A percentile compares a stretch with the other conserved stretches of the same genome.
phyloP scores from a whole-genome alignment of 2,888 invertebrate genomes.

The Ptilodon capucinus region DNA sequence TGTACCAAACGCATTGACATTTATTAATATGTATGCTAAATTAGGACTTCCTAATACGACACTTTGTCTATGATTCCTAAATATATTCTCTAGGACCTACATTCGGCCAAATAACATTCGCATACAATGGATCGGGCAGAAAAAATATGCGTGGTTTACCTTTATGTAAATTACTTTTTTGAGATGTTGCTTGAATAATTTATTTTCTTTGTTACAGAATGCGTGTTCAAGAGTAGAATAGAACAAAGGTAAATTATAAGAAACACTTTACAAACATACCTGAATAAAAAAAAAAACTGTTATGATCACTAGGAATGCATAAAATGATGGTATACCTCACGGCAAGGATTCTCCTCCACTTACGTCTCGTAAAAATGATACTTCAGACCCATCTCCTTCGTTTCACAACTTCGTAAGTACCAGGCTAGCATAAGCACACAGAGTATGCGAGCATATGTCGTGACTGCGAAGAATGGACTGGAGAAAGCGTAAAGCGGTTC shows the following conservation, averaged over 20 bases:
- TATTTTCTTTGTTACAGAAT: slow-evolving; percentile 40
- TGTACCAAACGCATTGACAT: too few relatives aligned
- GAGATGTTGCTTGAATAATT: slow-evolving; percentile 1
- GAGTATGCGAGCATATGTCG: slow-evolving; percentile 34
- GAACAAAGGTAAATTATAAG: slow-evolving; percentile 20
- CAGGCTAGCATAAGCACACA: slow-evolving; percentile 10
- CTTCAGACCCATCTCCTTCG: not conserved
- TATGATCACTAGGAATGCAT: too few relatives aligned
- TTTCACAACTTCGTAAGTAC: slow-evolving; percentile 1
- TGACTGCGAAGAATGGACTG: slow-evolving; percentile 46
- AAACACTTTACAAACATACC: too few relatives aligned
- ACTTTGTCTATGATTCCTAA: not conserved
- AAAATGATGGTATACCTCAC: too few relatives aligned
- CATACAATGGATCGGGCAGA: not conserved
- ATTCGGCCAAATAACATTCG: not conserved
- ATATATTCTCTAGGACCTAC: slow-evolving; percentile 2
- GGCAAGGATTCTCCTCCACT: too few relatives aligned
- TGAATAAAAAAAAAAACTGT: too few relatives aligned
- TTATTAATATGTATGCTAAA: too few relatives aligned
- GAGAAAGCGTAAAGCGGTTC: slow-evolving; percentile 63
- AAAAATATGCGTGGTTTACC: not conserved
- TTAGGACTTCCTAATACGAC: too few relatives aligned
- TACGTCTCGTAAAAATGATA: too few relatives aligned
- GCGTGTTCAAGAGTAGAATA: slow-evolving; percentile 17
- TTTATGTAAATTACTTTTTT: not conserved